Evolutionary conservation across 2,888 invertebrate genomes (phyloP).

Genomic region (Latheticus oryzae): DNA sequence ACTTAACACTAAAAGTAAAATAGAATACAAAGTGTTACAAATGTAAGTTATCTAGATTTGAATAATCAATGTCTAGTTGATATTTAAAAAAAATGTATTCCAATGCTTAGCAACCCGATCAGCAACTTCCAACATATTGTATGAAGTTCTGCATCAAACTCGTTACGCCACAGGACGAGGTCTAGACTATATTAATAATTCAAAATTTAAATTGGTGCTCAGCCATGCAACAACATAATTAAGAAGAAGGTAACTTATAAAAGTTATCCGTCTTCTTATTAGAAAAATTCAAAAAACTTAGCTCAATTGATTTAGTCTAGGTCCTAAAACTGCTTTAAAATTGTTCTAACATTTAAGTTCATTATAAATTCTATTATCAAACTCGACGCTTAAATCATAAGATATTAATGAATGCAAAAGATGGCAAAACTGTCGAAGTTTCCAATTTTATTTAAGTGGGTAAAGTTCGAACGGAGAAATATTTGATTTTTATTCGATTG

Average conservation of each 20-base stretch:
- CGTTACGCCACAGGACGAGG: constrained; percentile 5
- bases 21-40: background rate
- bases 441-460: constrained; percentile 23
- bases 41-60: too few species aligned
- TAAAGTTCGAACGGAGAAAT: constrained; percentile 8
- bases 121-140: too few species aligned
- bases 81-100: too few species aligned
- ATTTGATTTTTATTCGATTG: constrained; percentile 17
- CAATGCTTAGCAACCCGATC: too few species aligned
- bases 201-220: constrained; percentile 33
- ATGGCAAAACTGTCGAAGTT: constrained; percentile 37
- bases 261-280: constrained; percentile 17
- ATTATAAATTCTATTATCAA: constrained; percentile 41
- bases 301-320: constrained; percentile 28
- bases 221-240: constrained; percentile 32
- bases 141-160: constrained; percentile 5
- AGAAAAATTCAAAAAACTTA: constrained; percentile 23
- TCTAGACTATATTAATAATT: constrained; percentile 30
- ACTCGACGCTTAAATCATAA: constrained; percentile 34
- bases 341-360: constrained; percentile 33
- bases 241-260: constrained; percentile 17
- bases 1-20: constrained; percentile 2
- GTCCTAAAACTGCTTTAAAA: constrained; percentile 15
- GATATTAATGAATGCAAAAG: constrained; percentile 41
- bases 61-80: too few species aligned